Conservation (phyloP, 2,113 vertebrate species). For the Onychorhynchus coronatus region DNA sequence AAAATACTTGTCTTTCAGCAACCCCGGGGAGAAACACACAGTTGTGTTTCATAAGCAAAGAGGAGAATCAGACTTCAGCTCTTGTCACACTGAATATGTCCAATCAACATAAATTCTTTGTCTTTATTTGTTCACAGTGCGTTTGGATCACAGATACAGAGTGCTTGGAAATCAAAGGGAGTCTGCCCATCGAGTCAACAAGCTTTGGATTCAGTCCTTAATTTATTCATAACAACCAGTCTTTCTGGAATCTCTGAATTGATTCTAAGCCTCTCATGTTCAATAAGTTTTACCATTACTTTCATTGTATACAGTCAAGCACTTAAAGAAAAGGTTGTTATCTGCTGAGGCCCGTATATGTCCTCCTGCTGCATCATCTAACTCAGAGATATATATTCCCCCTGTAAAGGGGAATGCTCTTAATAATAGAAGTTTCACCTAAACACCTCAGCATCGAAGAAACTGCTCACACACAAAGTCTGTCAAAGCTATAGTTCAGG, state of each 20-base stretch:
- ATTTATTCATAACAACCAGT: background rate
- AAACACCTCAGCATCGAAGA: background rate
- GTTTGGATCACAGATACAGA: background rate
- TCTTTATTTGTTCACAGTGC: background rate
- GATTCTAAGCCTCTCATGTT: background rate
- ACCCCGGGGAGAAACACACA: background rate
- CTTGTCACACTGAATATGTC: slow-evolving; percentile 44
- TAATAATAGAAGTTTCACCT: background rate
- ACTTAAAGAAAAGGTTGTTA: background rate
- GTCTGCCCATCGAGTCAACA: background rate
- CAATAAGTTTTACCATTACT: background rate
- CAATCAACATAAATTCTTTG: slow-evolving; percentile 43
- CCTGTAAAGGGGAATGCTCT: background rate
- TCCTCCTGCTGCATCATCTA: background rate
- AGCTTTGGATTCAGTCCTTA: background rate
- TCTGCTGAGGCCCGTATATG: background rate
- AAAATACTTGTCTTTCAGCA: slow-evolving; percentile 19
- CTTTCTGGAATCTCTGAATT: background rate
- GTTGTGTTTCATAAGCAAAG: slow-evolving; percentile 31
- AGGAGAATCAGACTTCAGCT: slow-evolving; percentile 34
- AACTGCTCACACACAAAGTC: background rate
- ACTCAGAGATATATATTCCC: background rate
- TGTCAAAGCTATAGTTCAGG: background rate
- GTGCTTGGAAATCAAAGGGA: background rate
- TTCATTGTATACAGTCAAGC: background rate